Evolutionary conservation across 2,797 vertebrate genomes (phyloP).

Genomic region (Eupleurogrammus muticus): DNA sequence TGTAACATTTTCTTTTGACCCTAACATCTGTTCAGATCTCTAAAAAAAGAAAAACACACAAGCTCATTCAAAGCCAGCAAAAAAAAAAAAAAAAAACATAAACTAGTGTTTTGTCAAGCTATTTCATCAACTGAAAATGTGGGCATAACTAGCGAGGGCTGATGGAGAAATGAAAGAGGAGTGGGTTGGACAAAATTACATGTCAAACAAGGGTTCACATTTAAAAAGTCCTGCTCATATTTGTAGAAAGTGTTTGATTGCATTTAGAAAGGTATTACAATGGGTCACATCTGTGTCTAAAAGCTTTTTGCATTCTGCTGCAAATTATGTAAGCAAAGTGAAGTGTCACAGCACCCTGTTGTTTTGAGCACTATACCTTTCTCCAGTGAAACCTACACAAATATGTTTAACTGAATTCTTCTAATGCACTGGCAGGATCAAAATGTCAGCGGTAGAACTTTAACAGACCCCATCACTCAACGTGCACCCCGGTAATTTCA

Average conservation of each 20-base stretch:
- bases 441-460: slow-evolving; percentile 80
- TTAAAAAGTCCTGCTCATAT: slow-evolving; percentile 87
- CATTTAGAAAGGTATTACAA: slow-evolving; percentile 90
- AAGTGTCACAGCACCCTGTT: slow-evolving; percentile 84
- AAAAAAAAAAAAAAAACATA: slow-evolving; percentile 52
- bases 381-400: slow-evolving; percentile 83
- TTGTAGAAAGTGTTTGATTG: slow-evolving; percentile 89
- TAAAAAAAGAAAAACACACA: slow-evolving; percentile 33
- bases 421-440: slow-evolving; percentile 82
- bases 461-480: slow-evolving; percentile 71
- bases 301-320: slow-evolving; percentile 88
- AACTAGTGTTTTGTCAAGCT: slow-evolving; percentile 82
- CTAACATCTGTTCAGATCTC: slow-evolving; percentile 72
- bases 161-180: slow-evolving; percentile 85
- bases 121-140: slow-evolving; percentile 82
- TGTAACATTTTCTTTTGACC: slow-evolving; percentile 69
- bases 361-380: slow-evolving; percentile 82
- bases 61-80: slow-evolving; percentile 62
- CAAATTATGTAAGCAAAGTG: slow-evolving; percentile 88
- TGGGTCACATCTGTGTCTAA: slow-evolving; percentile 90
- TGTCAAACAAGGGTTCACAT: slow-evolving; percentile 88
- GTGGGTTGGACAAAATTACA: slow-evolving; percentile 89
- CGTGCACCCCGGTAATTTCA: slow-evolving; percentile 69
- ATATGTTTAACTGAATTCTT: slow-evolving; percentile 83
- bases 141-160: slow-evolving; percentile 78